Evolutionary conservation across 1,140 invertebrate genomes (phyloP), one percentile per base, ranked within the genome.

Genomic region (Drosophila arawakana): DNA sequence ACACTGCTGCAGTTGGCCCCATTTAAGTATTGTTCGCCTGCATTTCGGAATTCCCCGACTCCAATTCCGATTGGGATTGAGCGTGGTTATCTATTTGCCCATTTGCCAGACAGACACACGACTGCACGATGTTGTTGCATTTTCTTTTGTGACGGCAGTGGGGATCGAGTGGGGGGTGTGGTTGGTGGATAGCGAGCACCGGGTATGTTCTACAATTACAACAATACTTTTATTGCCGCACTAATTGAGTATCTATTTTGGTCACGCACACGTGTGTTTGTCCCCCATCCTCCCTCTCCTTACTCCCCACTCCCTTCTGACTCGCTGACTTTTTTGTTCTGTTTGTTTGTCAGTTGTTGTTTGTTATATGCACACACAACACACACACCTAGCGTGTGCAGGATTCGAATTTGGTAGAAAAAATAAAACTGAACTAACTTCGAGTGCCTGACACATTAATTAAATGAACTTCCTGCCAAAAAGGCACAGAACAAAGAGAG

Each of bases 201-300:
- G 21, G 35, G 54, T 50, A 73, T 55, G 70, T 54, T 68, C 74
- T 85, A 62, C 73, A 81, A 85, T 84, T 84, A 84, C 81, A 81
- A 84, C 76, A 79, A 73, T 71, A 37, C 41, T 76, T 83, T 86
- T 85, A 85, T 86, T 86, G 82, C 76, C 63, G 52, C 79, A 85
- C 82, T 85, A 86, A 85, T 86, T 81, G 82, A 86, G 79, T 81
- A 86, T 86, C 72, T 82, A 85, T 86, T 86, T 86, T 81, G 61
- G 76, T 76, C 82, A 86, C 79, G 82, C 82, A 81, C 81, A 80
- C 76, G 78, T 74, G 73, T 78, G 39, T 49, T 30, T 37, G 13
- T 30, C 25, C 25, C 3, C 25, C 25, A 2, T 2, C 6, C 2
- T 30, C 25, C 5, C 25, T 30, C 25, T 25, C 25, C 4, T n/a